Evolutionary conservation across 2,888 invertebrate species (phyloP).

Genomic region (Chouioia cunea): DNA sequence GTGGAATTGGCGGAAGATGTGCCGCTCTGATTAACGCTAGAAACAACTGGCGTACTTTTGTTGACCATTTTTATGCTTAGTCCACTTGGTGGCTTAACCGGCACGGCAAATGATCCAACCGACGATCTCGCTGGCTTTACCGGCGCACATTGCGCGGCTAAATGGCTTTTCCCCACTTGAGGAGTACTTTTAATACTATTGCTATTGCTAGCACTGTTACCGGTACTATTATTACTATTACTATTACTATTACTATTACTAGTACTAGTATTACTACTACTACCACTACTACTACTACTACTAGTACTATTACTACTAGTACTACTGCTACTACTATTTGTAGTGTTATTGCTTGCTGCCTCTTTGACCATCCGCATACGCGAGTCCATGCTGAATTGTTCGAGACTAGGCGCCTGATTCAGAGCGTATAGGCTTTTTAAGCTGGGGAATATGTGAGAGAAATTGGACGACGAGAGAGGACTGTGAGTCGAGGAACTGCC

Average conservation of each 20-base stretch:
- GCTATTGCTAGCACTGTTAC: constrained; percentile 47
- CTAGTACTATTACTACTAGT: constrained; percentile 48
- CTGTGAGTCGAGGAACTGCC: constrained; percentile 47
- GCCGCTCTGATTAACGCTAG: constrained; percentile 8
- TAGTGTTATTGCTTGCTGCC: constrained; percentile 3
- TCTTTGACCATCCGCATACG: constrained; percentile 34
- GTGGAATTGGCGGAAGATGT: not conserved
- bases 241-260: not conserved
- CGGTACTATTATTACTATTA: constrained; percentile 50
- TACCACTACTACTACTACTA: constrained; percentile 50
- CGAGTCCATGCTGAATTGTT: constrained; percentile 57
- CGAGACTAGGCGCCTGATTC: constrained; percentile 55
- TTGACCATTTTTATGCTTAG: not conserved
- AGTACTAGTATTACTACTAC: constrained; percentile 50
- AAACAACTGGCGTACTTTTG: not conserved
- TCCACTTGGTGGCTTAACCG: constrained; percentile 52
- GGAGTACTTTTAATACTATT: constrained; percentile 54
- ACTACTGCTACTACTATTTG: not conserved
- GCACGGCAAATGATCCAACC: constrained; percentile 57
- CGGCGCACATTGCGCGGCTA: constrained; percentile 62
- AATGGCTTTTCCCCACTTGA: constrained; percentile 57
- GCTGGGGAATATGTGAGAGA: constrained; percentile 57
- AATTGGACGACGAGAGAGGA: constrained; percentile 44
- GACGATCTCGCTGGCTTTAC: constrained; percentile 59
- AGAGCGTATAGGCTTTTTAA: constrained; percentile 56